Evolutionary conservation across 1,140 invertebrate species (phyloP).

Genomic region (Drosophila pruinosa): DNA sequence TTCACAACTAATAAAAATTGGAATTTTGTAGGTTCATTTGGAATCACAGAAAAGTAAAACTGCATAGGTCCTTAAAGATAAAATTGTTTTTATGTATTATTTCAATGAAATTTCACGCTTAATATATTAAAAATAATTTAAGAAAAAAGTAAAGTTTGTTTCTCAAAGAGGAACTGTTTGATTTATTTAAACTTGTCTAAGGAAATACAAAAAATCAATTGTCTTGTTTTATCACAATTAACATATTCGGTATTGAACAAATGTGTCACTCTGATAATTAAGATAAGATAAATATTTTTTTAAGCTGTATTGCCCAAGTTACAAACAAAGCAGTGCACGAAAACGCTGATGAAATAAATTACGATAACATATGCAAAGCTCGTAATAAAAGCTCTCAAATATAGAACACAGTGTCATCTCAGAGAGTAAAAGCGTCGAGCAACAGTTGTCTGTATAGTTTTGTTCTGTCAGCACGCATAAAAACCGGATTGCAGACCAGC

Average conservation of each 20-base stretch:
- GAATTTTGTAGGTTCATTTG: constrained; percentile 1
- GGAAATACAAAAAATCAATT: background rate
- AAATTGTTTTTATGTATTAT: background rate
- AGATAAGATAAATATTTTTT: background rate
- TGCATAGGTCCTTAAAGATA: constrained; percentile 57
- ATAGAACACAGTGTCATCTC: background rate
- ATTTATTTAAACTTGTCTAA: background rate
- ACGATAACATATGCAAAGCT: constrained; percentile 18
- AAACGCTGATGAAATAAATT: background rate
- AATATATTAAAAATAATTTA: background rate
- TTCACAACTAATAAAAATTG: background rate
- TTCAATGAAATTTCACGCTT: too few species aligned
- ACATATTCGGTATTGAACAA: background rate
- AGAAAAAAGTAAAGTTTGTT: background rate
- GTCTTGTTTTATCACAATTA: background rate
- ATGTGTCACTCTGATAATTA: background rate
- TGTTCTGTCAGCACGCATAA: constrained; percentile 22
- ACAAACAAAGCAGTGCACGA: constrained; percentile 3
- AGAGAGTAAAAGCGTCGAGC: constrained; percentile 20
- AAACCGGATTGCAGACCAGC: constrained; percentile 6
- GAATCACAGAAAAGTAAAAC: background rate
- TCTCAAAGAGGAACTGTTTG: background rate
- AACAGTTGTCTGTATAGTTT: constrained; percentile 24
- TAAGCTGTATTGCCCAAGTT: background rate
- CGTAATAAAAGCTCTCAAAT: background rate